Evolutionary conservation across 2,113 vertebrate species (phyloP).

Genomic region (Marmota monax): DNA sequence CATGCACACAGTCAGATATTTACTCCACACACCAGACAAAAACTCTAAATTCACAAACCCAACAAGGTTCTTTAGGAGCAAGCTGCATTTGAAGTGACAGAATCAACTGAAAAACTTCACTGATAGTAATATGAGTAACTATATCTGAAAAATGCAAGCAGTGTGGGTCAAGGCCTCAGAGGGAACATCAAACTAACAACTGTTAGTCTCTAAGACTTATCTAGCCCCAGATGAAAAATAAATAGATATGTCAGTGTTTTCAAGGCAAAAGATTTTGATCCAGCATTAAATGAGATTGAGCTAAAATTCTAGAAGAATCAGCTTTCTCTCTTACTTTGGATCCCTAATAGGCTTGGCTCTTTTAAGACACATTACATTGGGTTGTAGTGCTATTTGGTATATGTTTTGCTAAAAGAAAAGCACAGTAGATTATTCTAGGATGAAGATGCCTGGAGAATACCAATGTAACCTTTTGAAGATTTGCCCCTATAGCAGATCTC

Average conservation of each 20-base stretch:
- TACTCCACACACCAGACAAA: neutral
- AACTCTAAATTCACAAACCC: neutral
- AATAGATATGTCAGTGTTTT: neutral
- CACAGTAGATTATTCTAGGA: neutral
- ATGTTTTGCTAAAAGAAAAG: neutral
- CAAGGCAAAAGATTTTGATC: neutral
- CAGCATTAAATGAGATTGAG: neutral
- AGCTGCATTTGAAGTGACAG: neutral
- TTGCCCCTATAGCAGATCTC: neutral
- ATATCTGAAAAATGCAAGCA: neutral
- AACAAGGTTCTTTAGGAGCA: neutral
- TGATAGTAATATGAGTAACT: neutral
- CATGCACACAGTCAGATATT: neutral
- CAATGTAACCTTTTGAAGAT: neutral
- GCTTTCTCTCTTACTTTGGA: neutral
- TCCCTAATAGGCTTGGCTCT: accelerated
- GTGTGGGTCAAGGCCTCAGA: neutral
- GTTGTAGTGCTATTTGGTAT: neutral
- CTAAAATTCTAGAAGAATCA: neutral
- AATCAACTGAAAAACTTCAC: neutral
- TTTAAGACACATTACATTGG: neutral
- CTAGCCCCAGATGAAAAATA: neutral
- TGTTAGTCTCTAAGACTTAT: neutral
- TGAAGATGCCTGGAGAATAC: neutral
- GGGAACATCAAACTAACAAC: neutral